Evolutionary conservation across 1,140 invertebrate genomes (phyloP), one percentile per base, ranked within the genome.

Genomic region (Drosophila lini): DNA sequence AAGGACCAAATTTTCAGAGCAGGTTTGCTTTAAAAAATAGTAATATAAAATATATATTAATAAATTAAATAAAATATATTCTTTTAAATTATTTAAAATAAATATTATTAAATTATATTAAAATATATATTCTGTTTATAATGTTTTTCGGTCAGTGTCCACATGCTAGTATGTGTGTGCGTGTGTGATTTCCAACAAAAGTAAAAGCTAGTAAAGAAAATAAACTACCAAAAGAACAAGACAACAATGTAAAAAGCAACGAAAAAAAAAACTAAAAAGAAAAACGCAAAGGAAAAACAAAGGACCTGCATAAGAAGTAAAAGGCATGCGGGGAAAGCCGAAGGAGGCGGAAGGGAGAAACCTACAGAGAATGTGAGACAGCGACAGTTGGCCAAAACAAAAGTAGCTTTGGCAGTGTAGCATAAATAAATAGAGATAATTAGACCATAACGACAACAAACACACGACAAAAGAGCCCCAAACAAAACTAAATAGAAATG

Each of bases 361-460:
- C 44, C 42, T 19, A 41, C 19, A 40, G 63, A 40, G 57, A 62
- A 64, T 34, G 34, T 53, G 62, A 19, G 22, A 44, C n/a, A 31
- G 31, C 57, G 38, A 34, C 45, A 71, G 61, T 79, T 53, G 63
- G 69, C 53, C 62, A 55, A 55, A 57, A 77, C 73, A 81, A 81
- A 75, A 84, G 77, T 80, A 69, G 52, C 80, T 47, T 47, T 58
- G 61, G 53, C 63, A 48, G 79, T 36, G 50, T 80, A 70, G 84
- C 84, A 84, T 89, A 89, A 89, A 89, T 89, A 89, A 89, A 89
- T 89, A 84, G 84, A 89, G 84, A 89, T 89, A 89, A 89, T 89
- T 89, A 89, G 84, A 89, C 84, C 84, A 89, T 84, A 89, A 89
- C 85, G 78, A 83, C 77, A 58, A 77, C 55, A 71, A 67, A 78